A percentile compares a stretch with the other conserved stretches of the same genome.
Conservation (phyloP, 2,888 invertebrate species). For the Archips crataeganus region DNA sequence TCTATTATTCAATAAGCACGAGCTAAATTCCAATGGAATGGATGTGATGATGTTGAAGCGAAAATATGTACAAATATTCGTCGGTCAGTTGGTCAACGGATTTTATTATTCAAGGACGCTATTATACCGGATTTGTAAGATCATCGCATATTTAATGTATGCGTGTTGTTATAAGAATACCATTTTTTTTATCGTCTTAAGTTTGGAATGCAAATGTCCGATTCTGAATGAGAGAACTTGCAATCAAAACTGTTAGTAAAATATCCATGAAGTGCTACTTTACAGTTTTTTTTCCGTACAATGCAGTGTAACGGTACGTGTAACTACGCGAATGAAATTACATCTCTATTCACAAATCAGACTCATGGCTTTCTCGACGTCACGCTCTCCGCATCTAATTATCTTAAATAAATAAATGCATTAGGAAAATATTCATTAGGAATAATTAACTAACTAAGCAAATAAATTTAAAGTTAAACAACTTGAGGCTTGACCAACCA, state of each 20-base stretch:
- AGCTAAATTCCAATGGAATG: slow-evolving; percentile 23
- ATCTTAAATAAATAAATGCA: slow-evolving; percentile 15
- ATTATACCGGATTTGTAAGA: slow-evolving; percentile 53
- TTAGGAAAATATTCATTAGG: slow-evolving; percentile 9
- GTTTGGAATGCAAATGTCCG: neutral
- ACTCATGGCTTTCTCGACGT: slow-evolving; percentile 41
- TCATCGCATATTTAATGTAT: slow-evolving; percentile 32
- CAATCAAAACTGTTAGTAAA: neutral
- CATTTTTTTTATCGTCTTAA: neutral
- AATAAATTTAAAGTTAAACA: neutral
- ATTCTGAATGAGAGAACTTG: neutral
- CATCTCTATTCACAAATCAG: slow-evolving; percentile 40
- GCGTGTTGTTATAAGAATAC: slow-evolving; percentile 10
- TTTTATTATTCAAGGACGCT: slow-evolving; percentile 67
- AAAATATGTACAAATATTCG: slow-evolving; percentile 42
- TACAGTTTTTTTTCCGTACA: neutral
- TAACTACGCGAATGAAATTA: slow-evolving; percentile 31
- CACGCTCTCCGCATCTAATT: slow-evolving; percentile 39
- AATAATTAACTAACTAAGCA: slow-evolving; percentile 19
- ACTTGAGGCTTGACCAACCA: neutral
- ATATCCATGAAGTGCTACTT: neutral
- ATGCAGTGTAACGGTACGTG: slow-evolving; percentile 25
- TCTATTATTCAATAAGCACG: slow-evolving; percentile 23
- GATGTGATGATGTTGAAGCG: slow-evolving; percentile 23
- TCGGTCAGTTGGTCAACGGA: slow-evolving; percentile 66